Conservation (phyloP, 2,797 vertebrate species). For the Eremophila alpestris region DNA sequence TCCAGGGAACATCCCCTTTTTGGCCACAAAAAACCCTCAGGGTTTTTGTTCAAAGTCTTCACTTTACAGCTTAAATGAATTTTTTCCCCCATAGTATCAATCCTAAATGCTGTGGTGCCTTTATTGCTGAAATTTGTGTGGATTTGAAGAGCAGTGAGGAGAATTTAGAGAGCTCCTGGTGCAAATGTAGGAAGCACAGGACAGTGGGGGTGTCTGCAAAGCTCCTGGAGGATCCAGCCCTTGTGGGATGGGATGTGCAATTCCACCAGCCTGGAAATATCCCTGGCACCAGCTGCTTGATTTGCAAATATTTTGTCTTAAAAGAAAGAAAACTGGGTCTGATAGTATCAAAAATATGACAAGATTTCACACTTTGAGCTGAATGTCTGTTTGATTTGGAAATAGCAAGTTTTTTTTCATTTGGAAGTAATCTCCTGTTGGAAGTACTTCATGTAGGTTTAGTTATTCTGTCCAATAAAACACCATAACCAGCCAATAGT, state of each 20-base stretch:
- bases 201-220: not conserved
- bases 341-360: not conserved
- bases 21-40: not conserved
- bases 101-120: not conserved
- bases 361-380: not conserved
- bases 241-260: no score
- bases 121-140: not conserved
- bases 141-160: not conserved
- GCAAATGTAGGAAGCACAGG: not conserved
- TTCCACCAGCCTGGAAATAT: not conserved
- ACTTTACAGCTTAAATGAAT: not conserved
- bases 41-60: no score
- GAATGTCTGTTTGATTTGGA: not conserved
- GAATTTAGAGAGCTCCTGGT: not conserved
- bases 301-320: not conserved
- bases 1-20: not conserved
- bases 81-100: not conserved
- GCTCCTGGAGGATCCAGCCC: not conserved
- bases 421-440: not conserved
- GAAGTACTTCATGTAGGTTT: not conserved
- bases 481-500: not conserved
- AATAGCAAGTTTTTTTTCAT: not conserved
- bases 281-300: not conserved
- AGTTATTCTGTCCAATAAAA: not conserved
- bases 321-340: not conserved